Base-by-base conservation (phyloP, 2,888 invertebrate genomes). In the Frankliniella intonsa region DNA sequence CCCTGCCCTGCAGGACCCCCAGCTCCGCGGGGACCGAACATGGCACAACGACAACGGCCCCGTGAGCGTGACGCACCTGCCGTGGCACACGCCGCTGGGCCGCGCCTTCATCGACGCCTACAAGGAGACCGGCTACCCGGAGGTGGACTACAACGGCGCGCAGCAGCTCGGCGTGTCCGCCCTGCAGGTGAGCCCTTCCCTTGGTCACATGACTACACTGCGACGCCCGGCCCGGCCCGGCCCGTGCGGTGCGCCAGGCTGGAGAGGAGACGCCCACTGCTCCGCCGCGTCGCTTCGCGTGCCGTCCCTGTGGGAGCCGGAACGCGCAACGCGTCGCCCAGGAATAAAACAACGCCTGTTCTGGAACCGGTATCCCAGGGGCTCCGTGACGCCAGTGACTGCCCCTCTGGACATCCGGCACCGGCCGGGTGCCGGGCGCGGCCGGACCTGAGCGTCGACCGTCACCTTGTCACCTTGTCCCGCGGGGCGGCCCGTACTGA, bases 31-130 rank as follows among this genome's bases (percentile, higher is more conserved):
- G 3, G 89, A 91, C 85, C 87, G 88, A 3, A 87, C 88, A 81
- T 88, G 89, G 85, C 93, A 92, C 84, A 89, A 89, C 19, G 87
- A 89, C 9, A 87, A 89, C 0, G 93, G 93, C 0, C 88, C 90
- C 55, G 86, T 92, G 2, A 89, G 90, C 82, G 86, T 93, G 22
- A 90, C 90, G 85, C 86, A 90, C 83, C 86, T 90, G 1, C 95
- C 95, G 0, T 95, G 95, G 95, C 91, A 93, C 84, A 94, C 95
- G 0, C 95, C 95, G 0, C 86, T 95, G 83, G 95, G 94, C 0
- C 92, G 94, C 0, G 95, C 95, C 0, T 95, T 95, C 86, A 92
- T 95, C 1, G 93, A 95, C 88, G 93, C 95, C 0, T 95, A 95
- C 0, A 91, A 90, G 1, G 95, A 96, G 88, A 89, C 95, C 83